These are phyloP conservation scores for Dendronephthya gigantea DNA, from an alignment of 64 coral and sea anemone genomes.

Conservation along the genomic window DNA sequence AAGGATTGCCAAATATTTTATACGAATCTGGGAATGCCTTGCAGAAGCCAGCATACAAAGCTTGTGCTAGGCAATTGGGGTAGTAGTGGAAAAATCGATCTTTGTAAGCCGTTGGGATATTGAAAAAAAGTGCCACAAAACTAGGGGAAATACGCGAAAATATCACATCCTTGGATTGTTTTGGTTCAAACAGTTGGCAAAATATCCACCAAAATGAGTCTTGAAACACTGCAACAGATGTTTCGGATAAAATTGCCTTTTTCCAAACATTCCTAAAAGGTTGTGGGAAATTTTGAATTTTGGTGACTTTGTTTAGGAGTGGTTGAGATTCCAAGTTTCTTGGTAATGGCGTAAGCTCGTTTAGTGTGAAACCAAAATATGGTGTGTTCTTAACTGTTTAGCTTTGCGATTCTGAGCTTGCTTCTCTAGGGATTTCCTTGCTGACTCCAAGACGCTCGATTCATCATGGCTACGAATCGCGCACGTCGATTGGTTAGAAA, in stretches of 20 bases:
- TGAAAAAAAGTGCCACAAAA: conserved; percentile 75
- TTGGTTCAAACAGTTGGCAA: neutral
- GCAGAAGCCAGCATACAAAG: conserved; percentile 73
- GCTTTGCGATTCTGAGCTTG: neutral
- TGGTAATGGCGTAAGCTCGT: conserved; percentile 83
- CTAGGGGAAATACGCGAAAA: conserved; percentile 83
- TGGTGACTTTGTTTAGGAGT: conserved; percentile 81
- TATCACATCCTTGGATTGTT: conserved; percentile 37
- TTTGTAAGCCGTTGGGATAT: conserved; percentile 56
- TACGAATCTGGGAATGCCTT: conserved; percentile 87
- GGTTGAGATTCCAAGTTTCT: conserved; percentile 84
- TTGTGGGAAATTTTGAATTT: conserved; percentile 56
- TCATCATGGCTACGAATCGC: neutral
- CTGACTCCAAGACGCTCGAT: neutral
- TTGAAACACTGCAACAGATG: conserved; percentile 66
- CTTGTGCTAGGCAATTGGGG: conserved; percentile 76
- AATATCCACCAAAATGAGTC: conserved; percentile 99
- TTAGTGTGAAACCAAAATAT: conserved; percentile 81
- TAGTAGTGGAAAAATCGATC: conserved; percentile 86
- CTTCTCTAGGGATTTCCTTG: no score
- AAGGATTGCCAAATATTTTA: conserved; percentile 66
- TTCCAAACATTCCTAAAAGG: conserved; percentile 64
- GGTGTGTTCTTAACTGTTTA: conserved; percentile 33
- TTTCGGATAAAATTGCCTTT: conserved; percentile 78
- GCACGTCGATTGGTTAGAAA: neutral